These are phyloP conservation scores for Carposina sasakii DNA, from an alignment of 1,140 invertebrate species.

Conservation along the genomic window DNA sequence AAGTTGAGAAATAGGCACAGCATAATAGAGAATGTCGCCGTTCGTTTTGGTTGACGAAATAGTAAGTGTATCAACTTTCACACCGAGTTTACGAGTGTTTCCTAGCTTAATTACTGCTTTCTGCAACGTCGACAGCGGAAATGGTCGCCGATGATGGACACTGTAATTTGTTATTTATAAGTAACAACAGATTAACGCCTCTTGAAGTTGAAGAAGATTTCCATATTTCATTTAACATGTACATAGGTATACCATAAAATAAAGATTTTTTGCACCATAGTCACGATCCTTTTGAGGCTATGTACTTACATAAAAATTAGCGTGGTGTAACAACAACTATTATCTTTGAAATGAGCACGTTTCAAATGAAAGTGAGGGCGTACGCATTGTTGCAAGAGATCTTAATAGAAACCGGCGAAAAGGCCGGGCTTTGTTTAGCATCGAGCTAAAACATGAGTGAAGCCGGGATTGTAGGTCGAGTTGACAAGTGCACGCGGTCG, in stretches of 20 bases:
- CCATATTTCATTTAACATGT: neutral
- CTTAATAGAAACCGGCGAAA: constrained; percentile 58
- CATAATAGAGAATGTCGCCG: no score
- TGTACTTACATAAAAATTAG: constrained; percentile 22
- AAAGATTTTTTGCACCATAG: no score
- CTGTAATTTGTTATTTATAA: no score
- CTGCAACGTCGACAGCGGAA: no score
- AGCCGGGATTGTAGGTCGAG: constrained; percentile 44
- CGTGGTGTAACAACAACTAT: constrained; percentile 16
- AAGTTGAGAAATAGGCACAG: no score
- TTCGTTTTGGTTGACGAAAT: constrained; percentile 29
- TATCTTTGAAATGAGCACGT: constrained; percentile 32
- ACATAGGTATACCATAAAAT: no score
- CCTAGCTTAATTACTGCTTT: constrained; percentile 28
- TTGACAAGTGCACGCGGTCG: constrained; percentile 53
- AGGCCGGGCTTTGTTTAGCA: constrained; percentile 38
- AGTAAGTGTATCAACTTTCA: constrained; percentile 29
- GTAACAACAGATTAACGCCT: no score
- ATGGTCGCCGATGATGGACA: no score
- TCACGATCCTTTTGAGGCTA: constrained; percentile 3
- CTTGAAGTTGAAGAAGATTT: no score
- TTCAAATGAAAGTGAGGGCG: constrained; percentile 57
- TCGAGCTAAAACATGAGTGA: constrained; percentile 51
- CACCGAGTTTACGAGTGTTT: constrained; percentile 21
- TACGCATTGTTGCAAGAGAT: constrained; percentile 55